Base-by-base conservation (phyloP, 1,140 invertebrate species). In the Drusus annulatus region DNA sequence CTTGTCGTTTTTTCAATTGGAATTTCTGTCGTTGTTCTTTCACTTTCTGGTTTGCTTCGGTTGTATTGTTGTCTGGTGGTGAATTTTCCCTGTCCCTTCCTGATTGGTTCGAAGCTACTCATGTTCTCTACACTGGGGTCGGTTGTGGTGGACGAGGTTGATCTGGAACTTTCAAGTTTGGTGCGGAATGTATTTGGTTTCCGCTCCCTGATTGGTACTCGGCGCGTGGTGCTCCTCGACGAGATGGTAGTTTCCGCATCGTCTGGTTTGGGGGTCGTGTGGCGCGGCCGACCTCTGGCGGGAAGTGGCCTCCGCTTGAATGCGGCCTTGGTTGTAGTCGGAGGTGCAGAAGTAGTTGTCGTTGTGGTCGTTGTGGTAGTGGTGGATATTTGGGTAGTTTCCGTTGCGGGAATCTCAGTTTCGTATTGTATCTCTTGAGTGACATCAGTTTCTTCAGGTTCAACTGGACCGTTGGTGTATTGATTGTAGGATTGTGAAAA, bases 1-100 rank as follows among this genome's bases (percentile, higher is more conserved):
- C 68, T 83, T 15, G 85, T 85, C 83, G 79, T 84, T 87, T 85
- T 89, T 54, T 77, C 86, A 6, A 85, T 86, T 19, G 87, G 80
- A 28, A 89, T 89, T 80, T 92, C 89, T 0, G 90, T 90, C 10
- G 91, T 89, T 80, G 85, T 86, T 28, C 87, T 86, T 65, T 87
- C 84, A 85, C 90, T 90, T 79, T 88, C 89, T 45, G 85, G 80
- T 84, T 87, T 86, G 16, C 81, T 69, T 25, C 87, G 85, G 50
- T 87, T 73, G 31, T 81, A 78, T 45, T 71, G 28, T 15, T 80
- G 58, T n/a, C 83, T 84, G 17, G 80, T 82, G n/a, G 80, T 58
- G 19, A 76, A 65, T 76, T 83, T 81, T 60, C 52, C 83, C 4
- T 84, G 80, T 36, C 79, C 80, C 86, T 86, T 86, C 85, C 80